phyloP scores from a whole-genome alignment of 1,140 invertebrate species.

The Psilanteris sp. region DNA sequence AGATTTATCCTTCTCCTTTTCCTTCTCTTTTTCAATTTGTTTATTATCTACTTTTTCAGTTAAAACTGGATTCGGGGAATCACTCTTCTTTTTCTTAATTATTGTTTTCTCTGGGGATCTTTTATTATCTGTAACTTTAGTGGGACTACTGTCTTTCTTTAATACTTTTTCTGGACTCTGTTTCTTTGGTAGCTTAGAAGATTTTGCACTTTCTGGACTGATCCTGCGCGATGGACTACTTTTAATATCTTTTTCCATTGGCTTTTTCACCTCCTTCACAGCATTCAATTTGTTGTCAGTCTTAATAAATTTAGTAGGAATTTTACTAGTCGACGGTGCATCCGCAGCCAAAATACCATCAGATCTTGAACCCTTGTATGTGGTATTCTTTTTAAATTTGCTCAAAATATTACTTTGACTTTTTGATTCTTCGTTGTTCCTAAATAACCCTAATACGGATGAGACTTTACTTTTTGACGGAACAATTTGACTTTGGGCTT shows the following conservation, averaged over 20 bases:
- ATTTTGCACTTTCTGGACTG: constrained; percentile 56
- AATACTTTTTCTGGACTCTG: constrained; percentile 68
- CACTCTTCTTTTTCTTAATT: constrained; percentile 60
- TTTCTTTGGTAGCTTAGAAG: constrained; percentile 66
- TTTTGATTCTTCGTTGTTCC: constrained; percentile 79
- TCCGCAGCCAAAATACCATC: constrained; percentile 50
- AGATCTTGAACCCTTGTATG: constrained; percentile 68
- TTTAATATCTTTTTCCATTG: constrained; percentile 64
- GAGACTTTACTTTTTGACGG: constrained; percentile 82
- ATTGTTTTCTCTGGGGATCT: constrained; percentile 40
- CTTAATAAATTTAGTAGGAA: constrained; percentile 72
- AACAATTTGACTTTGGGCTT: constrained; percentile 17
- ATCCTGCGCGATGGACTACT: constrained; percentile 36
- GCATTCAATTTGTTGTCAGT: constrained; percentile 56
- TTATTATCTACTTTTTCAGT: constrained; percentile 63
- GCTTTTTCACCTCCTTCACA: constrained; percentile 61
- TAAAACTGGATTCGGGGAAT: constrained; percentile 55
- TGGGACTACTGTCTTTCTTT: constrained; percentile 24
- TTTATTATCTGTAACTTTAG: constrained; percentile 53
- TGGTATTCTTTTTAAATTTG: constrained; percentile 70
- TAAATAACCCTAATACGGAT: constrained; percentile 87
- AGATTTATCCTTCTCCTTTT: constrained; percentile 46
- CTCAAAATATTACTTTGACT: constrained; percentile 64
- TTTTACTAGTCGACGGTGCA: constrained; percentile 66
- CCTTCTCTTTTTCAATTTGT: constrained; percentile 57